phyloP scores from a whole-genome alignment of 2,888 invertebrate species.

The Ganaspis brasiliensis region DNA sequence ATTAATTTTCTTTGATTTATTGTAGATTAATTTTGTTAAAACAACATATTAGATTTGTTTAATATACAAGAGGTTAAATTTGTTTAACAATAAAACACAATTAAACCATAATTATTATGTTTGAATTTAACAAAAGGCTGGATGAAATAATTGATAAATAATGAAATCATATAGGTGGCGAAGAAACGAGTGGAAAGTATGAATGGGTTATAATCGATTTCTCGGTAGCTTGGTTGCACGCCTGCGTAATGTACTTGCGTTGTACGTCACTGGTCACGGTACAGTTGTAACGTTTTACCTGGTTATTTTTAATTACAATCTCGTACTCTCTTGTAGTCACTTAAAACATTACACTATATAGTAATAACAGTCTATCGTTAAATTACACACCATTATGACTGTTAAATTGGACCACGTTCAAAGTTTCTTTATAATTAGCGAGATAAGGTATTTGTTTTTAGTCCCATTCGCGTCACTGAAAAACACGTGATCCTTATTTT shows the following conservation, averaged over 20 bases:
- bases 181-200: conserved; percentile 30
- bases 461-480: too few relatives aligned
- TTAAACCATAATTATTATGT: not conserved
- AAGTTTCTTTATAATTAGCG: conserved; percentile 16
- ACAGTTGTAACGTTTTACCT: conserved; percentile 30
- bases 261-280: conserved; percentile 33
- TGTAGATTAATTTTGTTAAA: too few relatives aligned
- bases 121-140: not conserved
- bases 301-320: conserved; percentile 30
- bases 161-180: conserved; percentile 4
- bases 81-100: not conserved
- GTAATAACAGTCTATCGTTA: conserved; percentile 2
- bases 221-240: conserved; percentile 25
- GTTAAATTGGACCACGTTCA: not conserved
- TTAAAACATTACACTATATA: not conserved
- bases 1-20: too few relatives aligned
- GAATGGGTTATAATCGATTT: conserved; percentile 39
- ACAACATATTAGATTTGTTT: too few relatives aligned
- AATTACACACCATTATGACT: not conserved
- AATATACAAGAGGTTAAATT: too few relatives aligned
- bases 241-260: conserved; percentile 27
- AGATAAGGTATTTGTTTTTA: conserved; percentile 11
- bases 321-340: conserved; percentile 3
- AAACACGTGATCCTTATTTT: too few relatives aligned
- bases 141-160: not conserved